Evolutionary conservation across 2,113 vertebrate species (phyloP), one percentile per base, ranked within the genome.

Genomic region (Pholis gunnellus): DNA sequence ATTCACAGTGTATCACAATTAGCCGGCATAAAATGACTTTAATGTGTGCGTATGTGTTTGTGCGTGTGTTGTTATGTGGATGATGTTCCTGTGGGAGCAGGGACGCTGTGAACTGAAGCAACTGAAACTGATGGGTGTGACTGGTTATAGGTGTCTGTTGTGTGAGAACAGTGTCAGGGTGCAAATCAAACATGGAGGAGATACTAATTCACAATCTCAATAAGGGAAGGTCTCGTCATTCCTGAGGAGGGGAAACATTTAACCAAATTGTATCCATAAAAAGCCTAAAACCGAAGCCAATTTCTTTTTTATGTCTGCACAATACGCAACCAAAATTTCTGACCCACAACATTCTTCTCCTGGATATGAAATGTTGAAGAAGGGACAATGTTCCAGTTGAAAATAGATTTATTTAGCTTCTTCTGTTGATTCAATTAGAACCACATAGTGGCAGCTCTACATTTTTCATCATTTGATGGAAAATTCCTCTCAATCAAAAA

Each of bases 1-100:
- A 92, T 90, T 90, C 91, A 94, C 91, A 92, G 79, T 91, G 93
- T 88, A 93, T 94, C 90, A 91, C 92, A 96, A 95, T 94, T 96
- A 93, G 93, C 87, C 84, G 1, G 87, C 82, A 89, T 81, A 88
- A 82, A 92, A 94, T 87, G 82, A 83, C 88, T 94, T 94, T 90
- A 93, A 89, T 88, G 91, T 91, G 88, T 81, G 84, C 79, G 83
- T 87, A 60, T 72, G 78, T 84, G 75, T 87, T 65, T 75, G 71
- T 57, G 80, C 57, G 72, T 48, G 72, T 73, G 86, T 75, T 86
- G 85, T 86, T 85, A 73, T 72, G 76, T 86, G 79, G 72, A 78
- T 63, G 85, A 83, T 83, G 76, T 78, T 84, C 73, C 73, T 81
- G 87, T 75, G 85, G 83, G 78, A 81, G 69, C 46, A 6, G 76